A percentile compares a stretch with the other conserved stretches of the same genome.
These are phyloP conservation scores for Diadema setosum DNA, from an alignment of 35 echinoderm and acorn worm species.

Conservation along the genomic window DNA sequence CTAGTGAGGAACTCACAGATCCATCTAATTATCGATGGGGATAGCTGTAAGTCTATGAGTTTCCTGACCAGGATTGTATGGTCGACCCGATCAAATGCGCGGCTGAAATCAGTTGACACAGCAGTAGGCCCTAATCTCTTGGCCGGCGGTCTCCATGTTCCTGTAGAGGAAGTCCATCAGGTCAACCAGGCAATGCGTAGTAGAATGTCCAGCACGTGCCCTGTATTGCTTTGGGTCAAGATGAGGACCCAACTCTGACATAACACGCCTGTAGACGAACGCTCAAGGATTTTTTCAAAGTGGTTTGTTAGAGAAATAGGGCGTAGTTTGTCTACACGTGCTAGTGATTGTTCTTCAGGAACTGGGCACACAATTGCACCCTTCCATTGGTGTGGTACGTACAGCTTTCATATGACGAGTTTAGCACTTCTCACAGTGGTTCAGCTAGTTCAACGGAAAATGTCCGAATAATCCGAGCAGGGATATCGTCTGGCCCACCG, in stretches of 20 bases:
- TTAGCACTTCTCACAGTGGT: conserved; percentile 37
- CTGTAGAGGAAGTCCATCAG: background rate
- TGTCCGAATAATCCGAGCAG: conserved; percentile 3
- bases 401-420: background rate
- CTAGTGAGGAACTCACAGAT: background rate
- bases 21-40: background rate
- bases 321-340: conserved; percentile 10
- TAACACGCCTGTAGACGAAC: background rate
- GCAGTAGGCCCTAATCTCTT: background rate
- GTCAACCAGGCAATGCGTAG: background rate
- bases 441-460: conserved; percentile 29
- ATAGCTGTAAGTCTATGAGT: background rate
- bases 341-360: conserved; percentile 7
- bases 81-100: background rate
- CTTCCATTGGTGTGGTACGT: conserved; percentile 39
- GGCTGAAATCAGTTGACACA: background rate
- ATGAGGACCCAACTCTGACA: background rate
- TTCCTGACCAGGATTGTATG: background rate
- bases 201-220: background rate
- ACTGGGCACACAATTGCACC: conserved; percentile 29
- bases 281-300: conserved; percentile 42
- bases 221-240: background rate
- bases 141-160: background rate
- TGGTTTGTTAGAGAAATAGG: conserved; percentile 37
- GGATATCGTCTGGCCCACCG: conserved; percentile 36